Evolutionary conservation across 2,888 invertebrate species (phyloP).

Genomic region (Chloroclysta siterata): DNA sequence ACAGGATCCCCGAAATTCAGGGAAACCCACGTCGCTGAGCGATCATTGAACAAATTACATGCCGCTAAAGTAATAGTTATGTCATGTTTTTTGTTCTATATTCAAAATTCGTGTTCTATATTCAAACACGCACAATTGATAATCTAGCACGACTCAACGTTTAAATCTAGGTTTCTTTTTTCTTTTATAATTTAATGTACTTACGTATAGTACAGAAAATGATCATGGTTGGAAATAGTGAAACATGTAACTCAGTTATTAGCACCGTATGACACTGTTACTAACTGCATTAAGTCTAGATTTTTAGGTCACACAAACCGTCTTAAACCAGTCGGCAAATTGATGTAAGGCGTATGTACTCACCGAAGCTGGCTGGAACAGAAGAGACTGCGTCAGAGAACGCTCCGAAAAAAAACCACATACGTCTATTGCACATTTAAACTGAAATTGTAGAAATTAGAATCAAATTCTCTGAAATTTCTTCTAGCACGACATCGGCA

Average conservation of each 20-base stretch:
- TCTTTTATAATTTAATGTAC: slow-evolving; percentile 22
- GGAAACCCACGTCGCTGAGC: slow-evolving; percentile 50
- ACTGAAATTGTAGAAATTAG: slow-evolving; percentile 40
- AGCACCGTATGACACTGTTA: slow-evolving; percentile 44
- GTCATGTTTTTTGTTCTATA: slow-evolving; percentile 26
- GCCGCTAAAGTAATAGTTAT: slow-evolving; percentile 35
- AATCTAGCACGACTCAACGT: slow-evolving; percentile 4
- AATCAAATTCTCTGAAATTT: slow-evolving; percentile 40
- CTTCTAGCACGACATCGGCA: slow-evolving; percentile 40
- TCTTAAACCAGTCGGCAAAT: slow-evolving; percentile 50
- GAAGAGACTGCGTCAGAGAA: slow-evolving; percentile 23
- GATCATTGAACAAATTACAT: slow-evolving; percentile 42
- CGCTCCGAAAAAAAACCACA: slow-evolving; percentile 41
- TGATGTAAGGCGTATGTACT: slow-evolving; percentile 45
- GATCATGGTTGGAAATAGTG: slow-evolving; percentile 22
- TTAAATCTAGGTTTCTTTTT: background rate
- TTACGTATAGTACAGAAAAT: background rate
- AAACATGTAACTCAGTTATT: slow-evolving; percentile 30
- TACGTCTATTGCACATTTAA: slow-evolving; percentile 51
- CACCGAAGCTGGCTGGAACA: slow-evolving; percentile 41
- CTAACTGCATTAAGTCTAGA: slow-evolving; percentile 72
- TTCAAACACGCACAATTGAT: slow-evolving; percentile 17
- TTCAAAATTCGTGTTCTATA: slow-evolving; percentile 12
- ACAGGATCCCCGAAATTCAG: slow-evolving; percentile 62
- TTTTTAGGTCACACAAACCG: slow-evolving; percentile 71